Evolutionary conservation across 2,797 vertebrate species (phyloP).

Genomic region (Sebastes diploproa): DNA sequence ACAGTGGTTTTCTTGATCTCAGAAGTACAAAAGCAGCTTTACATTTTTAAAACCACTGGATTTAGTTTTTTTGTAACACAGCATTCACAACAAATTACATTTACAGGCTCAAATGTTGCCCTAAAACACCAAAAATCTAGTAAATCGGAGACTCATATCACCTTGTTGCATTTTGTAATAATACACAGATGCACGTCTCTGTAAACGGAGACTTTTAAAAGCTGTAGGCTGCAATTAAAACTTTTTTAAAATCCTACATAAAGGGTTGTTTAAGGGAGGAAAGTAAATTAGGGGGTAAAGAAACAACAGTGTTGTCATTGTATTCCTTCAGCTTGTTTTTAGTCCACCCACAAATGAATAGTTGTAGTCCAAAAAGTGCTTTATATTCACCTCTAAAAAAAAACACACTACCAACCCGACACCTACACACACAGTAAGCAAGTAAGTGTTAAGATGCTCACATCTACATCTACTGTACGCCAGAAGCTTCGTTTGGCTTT

Average conservation of each 20-base stretch:
- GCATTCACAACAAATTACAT: not conserved
- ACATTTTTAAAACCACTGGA: not conserved
- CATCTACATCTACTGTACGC: not conserved
- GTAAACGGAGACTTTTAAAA: not conserved
- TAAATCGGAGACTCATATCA: not conserved
- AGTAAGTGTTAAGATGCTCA: not conserved
- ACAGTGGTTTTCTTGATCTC: not conserved
- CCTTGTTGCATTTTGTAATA: no score
- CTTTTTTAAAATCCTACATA: not conserved
- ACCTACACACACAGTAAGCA: not conserved
- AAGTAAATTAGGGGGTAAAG: not conserved
- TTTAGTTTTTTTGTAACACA: not conserved
- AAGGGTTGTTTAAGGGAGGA: not conserved
- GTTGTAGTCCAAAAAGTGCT: not conserved
- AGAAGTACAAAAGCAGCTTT: not conserved
- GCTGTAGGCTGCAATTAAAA: not conserved
- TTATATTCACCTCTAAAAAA: not conserved
- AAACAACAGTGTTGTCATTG: not conserved
- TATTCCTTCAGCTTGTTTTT: not conserved
- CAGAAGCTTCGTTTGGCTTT: not conserved
- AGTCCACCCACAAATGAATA: not conserved
- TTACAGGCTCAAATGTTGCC: not conserved
- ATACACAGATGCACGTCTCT: accelerated
- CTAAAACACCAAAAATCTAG: not conserved
- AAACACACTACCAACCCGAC: not conserved